A percentile compares a stretch with the other conserved stretches of the same genome.
These are phyloP conservation scores for Hemicrepidius hirtus DNA, from an alignment of 2,888 invertebrate species.

Conservation along the genomic window DNA sequence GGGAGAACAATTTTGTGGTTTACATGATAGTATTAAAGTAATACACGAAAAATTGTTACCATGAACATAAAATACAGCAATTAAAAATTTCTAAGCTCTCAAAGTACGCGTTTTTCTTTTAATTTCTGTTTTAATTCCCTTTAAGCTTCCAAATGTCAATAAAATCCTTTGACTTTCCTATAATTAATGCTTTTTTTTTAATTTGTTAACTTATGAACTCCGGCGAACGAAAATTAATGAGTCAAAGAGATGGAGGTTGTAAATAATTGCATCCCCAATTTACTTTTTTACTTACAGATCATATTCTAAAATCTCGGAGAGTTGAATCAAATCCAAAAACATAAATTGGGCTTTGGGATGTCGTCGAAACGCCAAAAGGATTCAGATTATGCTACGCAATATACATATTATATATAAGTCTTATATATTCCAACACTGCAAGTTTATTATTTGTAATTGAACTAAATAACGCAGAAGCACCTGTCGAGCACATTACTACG, in stretches of 20 bases:
- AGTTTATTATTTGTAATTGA: conserved; percentile 14
- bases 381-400: background rate
- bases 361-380: conserved; percentile 2
- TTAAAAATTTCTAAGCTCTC: too few relatives aligned
- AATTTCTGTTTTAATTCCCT: background rate
- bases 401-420: too few relatives aligned
- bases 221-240: conserved; percentile 2
- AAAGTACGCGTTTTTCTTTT: background rate
- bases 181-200: background rate
- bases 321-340: conserved; percentile 12
- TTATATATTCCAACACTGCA: background rate
- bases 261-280: background rate
- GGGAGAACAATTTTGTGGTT: too few relatives aligned
- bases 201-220: background rate
- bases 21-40: too few relatives aligned
- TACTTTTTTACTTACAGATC: conserved; percentile 1
- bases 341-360: background rate
- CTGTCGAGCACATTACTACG: conserved; percentile 28
- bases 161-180: conserved; percentile 2
- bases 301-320: background rate
- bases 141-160: background rate
- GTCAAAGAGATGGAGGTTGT: background rate
- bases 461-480: conserved; percentile 26
- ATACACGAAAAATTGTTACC: too few relatives aligned
- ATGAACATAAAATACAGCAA: too few relatives aligned